Evolutionary conservation across 2,797 vertebrate genomes (phyloP).

Genomic region (Synanceia verrucosa): DNA sequence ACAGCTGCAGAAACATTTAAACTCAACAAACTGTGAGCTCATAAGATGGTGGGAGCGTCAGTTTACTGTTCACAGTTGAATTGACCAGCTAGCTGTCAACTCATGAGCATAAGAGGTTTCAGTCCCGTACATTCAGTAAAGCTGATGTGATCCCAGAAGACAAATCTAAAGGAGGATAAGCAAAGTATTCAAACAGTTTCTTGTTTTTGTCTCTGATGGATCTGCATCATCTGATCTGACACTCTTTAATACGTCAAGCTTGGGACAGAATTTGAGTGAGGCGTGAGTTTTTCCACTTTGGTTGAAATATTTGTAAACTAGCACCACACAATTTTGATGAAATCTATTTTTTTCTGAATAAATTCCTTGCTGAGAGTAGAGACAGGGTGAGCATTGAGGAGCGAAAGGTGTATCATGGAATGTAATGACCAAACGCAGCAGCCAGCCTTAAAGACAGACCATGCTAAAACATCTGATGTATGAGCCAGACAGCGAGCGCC

Average conservation of each 20-base stretch:
- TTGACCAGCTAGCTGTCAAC: conserved; percentile 81
- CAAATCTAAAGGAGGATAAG: conserved; percentile 93
- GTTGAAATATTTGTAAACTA: conserved; percentile 5
- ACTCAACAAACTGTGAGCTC: conserved; percentile 25
- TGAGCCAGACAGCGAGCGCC: conserved; percentile 66
- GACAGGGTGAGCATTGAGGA: conserved; percentile 14
- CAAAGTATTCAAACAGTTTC: conserved; percentile 84
- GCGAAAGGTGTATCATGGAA: conserved; percentile 72
- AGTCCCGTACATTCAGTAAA: conserved; percentile 92
- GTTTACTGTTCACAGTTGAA: conserved; percentile 33
- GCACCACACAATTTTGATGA: conserved; percentile 27
- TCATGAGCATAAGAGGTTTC: conserved; percentile 88
- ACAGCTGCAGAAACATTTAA: conserved; percentile 22
- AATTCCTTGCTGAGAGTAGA: conserved; percentile 11
- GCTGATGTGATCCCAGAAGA: conserved; percentile 86
- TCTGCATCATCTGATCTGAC: conserved; percentile 81
- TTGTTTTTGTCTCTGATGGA: conserved; percentile 72
- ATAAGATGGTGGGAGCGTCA: conserved; percentile 17
- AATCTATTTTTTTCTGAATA: conserved; percentile 33
- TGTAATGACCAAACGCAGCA: conserved; percentile 68
- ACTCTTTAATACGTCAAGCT: conserved; percentile 28
- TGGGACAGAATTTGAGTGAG: conserved; percentile 17
- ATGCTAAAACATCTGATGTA: conserved; percentile 41
- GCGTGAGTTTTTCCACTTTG: background rate
- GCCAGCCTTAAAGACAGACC: conserved; percentile 40